Evolutionary conservation across 1,140 invertebrate genomes (phyloP).

Genomic region (Ladona fulva): DNA sequence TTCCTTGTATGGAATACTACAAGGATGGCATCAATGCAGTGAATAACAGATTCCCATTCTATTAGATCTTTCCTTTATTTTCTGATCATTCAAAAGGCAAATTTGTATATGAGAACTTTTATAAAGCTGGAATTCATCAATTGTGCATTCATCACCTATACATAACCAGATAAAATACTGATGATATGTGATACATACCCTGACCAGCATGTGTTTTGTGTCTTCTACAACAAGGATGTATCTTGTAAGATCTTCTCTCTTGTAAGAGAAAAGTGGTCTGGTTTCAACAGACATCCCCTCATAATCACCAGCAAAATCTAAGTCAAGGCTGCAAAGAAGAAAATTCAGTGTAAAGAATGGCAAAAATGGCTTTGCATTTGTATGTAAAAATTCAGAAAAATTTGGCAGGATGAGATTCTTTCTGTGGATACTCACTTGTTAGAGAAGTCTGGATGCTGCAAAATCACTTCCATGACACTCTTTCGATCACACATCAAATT

Average conservation of each 20-base stretch:
- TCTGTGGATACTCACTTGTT: constrained; percentile 27
- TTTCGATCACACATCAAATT: constrained; percentile 51
- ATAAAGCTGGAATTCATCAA: too few species aligned
- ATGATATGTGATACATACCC: constrained; percentile 32
- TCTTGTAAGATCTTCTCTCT: constrained; percentile 38
- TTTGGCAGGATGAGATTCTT: background rate
- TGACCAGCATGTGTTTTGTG: constrained; percentile 42
- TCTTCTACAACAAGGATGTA: constrained; percentile 46
- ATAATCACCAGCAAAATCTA: background rate
- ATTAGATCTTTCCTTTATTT: too few species aligned
- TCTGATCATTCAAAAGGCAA: too few species aligned
- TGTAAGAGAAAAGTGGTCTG: constrained; percentile 38
- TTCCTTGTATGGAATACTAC: too few species aligned
- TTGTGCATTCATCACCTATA: too few species aligned
- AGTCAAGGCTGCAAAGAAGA: background rate
- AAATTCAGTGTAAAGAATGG: background rate
- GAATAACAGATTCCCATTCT: too few species aligned
- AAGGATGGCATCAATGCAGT: too few species aligned
- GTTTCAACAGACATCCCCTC: constrained; percentile 23
- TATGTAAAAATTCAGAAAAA: background rate
- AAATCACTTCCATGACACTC: constrained; percentile 52
- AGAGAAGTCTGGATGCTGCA: constrained; percentile 47
- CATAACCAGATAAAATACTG: too few species aligned
- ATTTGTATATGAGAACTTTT: too few species aligned
- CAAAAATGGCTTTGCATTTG: constrained; percentile 14